phyloP scores from a whole-genome alignment of 2,113 vertebrate species.

The Otis tarda region DNA sequence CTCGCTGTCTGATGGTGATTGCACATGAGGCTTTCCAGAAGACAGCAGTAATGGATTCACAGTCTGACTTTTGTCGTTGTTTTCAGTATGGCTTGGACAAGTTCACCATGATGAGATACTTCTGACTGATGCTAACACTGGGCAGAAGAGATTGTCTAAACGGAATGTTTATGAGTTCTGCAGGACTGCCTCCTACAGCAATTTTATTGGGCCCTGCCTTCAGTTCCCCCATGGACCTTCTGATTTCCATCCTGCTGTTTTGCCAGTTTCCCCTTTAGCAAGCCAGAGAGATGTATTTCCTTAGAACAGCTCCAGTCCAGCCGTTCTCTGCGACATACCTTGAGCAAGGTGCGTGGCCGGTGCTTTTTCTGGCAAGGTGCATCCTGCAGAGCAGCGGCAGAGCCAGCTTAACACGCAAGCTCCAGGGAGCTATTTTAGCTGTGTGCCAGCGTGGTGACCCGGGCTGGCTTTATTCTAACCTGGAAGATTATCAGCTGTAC shows the following conservation, averaged over 20 bases:
- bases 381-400: background rate
- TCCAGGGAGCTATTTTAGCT: background rate
- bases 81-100: background rate
- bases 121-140: background rate
- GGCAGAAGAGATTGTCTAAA: background rate
- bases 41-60: background rate
- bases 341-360: background rate
- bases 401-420: background rate
- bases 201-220: background rate
- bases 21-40: background rate
- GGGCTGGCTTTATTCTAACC: background rate
- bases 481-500: background rate
- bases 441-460: background rate
- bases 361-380: no score
- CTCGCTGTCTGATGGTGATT: background rate
- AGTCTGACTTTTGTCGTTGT: background rate
- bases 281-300: background rate
- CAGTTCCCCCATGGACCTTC: background rate
- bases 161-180: background rate
- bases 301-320: background rate
- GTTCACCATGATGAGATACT: background rate
- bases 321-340: fast-evolving
- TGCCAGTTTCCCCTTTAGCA: background rate
- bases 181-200: background rate
- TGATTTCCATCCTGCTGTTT: background rate